Conservation (phyloP, 1,140 invertebrate genomes). For the Listronotus oregonensis region DNA sequence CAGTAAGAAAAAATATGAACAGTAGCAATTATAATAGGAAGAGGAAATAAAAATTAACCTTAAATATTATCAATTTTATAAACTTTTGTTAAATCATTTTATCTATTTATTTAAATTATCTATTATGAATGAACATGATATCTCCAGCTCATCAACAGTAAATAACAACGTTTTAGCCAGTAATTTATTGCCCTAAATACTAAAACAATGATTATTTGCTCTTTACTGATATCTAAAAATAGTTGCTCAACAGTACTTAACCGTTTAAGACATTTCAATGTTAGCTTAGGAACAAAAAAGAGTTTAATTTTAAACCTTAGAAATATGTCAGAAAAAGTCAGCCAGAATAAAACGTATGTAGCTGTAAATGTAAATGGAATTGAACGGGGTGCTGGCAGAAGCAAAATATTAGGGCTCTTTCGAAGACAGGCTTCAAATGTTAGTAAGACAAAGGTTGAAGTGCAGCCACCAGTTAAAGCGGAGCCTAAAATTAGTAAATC, state of each 20-base stretch:
- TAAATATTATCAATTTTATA: too few relatives aligned
- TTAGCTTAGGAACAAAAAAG: conserved; percentile 17
- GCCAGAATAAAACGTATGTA: conserved; percentile 43
- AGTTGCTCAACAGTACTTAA: conserved; percentile 37
- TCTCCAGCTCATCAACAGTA: neutral
- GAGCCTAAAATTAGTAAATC: conserved; percentile 59
- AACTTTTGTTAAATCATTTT: neutral
- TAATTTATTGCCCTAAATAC: conserved; percentile 9
- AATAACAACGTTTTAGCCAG: neutral
- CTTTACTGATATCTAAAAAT: conserved; percentile 40
- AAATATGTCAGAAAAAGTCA: conserved; percentile 45
- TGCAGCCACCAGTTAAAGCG: neutral
- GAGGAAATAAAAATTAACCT: too few relatives aligned
- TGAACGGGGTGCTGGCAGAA: conserved; percentile 13
- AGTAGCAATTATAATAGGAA: too few relatives aligned
- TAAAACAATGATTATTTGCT: conserved; percentile 41
- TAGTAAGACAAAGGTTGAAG: conserved; percentile 15
- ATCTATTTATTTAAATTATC: conserved; percentile 13
- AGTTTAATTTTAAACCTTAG: conserved; percentile 28
- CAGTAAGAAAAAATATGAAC: too few relatives aligned
- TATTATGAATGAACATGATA: conserved; percentile 5
- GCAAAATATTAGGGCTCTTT: conserved; percentile 35
- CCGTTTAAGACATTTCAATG: conserved; percentile 34
- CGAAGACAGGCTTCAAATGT: conserved; percentile 25
- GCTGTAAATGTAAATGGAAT: conserved; percentile 38